Base-by-base conservation (phyloP, 2,888 invertebrate genomes). In the Caenorhabditis becei region DNA sequence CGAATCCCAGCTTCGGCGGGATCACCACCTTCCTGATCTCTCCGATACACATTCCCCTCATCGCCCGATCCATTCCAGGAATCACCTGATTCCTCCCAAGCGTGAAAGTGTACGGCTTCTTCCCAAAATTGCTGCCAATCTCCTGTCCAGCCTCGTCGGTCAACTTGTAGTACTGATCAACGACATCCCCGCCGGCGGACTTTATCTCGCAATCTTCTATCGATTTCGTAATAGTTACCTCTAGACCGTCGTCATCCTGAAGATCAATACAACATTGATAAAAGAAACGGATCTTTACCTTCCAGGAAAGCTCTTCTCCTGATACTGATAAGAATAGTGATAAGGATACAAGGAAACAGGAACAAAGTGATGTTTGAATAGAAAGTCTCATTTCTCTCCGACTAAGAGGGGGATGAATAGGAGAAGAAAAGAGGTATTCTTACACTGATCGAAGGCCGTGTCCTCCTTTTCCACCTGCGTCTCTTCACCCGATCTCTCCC, bases 111-210 rank as follows among this genome's bases (percentile, higher is more conserved):
- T 82, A 89, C 84, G 89, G 89, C 72, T 86, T 89, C 77, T 86
- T 85, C 51, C 88, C 88, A 66, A 89, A 89, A 71, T 89, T 89
- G 44, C 86, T 86, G 49, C 89, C 89, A 71, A 89, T 85, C 74
- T 88, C 88, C 37, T 83, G 86, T 49, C 88, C 89, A n/a, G 85
- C 83, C 65, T 85, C 80, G 59, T 89, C 89, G 32, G 80, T 71
- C 72, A 89, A 72, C 69, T 85, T 85, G 83, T 89, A 89, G 77
- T 80, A 89, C 75, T 89, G 89, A 49, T 89, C 86, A 41, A 86
- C 71, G 11, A 83, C 65, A 51, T 82, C 82, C 41, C 82, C 82
- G 23, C 79, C 79, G 23, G 62, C 72, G 20, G 79, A 79, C 63
- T 74, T 72, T 23, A 79, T 79, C 1, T 56, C 58, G 35, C 79